Percentiles rank a stretch among this genome's conserved stretches.
These are phyloP conservation scores for Lamellibrachia satsuma DNA, from an alignment of 2,888 invertebrate species.

Conservation along the genomic window DNA sequence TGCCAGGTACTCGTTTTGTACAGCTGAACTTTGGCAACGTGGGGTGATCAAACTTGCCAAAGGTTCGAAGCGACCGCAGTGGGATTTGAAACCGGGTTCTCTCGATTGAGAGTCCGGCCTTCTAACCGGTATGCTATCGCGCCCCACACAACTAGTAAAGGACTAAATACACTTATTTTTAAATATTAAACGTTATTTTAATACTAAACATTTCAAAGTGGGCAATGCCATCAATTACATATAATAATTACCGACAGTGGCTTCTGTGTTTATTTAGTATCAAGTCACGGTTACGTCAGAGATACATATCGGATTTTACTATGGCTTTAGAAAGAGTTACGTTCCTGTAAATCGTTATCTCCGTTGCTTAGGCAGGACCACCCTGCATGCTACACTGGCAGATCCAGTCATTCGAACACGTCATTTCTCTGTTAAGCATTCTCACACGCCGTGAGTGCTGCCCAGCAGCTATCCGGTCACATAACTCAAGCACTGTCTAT, in stretches of 20 bases:
- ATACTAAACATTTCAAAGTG: too few species aligned
- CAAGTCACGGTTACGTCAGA: background rate
- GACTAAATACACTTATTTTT: too few species aligned
- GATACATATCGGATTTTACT: background rate
- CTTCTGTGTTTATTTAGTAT: background rate
- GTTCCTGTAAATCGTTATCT: background rate
- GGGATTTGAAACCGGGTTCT: too few species aligned
- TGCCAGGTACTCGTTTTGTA: too few species aligned
- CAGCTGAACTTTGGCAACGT: too few species aligned
- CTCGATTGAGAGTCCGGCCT: too few species aligned
- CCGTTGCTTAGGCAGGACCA: background rate
- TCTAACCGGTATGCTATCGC: too few species aligned
- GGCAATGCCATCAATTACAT: too few species aligned
- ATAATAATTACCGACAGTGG: background rate
- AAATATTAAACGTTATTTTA: too few species aligned
- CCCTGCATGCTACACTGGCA: background rate
- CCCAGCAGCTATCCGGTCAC: background rate
- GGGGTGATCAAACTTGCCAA: too few species aligned
- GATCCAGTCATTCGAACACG: background rate
- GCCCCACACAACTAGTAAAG: too few species aligned
- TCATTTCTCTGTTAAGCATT: background rate
- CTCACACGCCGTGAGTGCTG: background rate
- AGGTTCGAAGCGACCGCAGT: too few species aligned
- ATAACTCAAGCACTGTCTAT: background rate
- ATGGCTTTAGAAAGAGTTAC: background rate